These are phyloP conservation scores for Notodonta dromedarius DNA, from an alignment of 2,888 invertebrate genomes.

Conservation along the genomic window DNA sequence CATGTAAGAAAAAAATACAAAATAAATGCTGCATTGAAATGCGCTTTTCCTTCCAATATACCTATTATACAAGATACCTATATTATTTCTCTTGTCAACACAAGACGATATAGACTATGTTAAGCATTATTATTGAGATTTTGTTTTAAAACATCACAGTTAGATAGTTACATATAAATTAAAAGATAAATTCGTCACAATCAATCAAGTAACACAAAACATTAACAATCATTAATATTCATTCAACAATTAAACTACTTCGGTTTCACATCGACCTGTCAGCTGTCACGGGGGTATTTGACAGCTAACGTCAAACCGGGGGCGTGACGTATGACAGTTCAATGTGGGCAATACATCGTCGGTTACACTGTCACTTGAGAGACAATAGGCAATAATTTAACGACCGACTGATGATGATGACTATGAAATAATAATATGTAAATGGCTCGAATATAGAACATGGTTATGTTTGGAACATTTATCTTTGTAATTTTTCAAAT, in stretches of 20 bases:
- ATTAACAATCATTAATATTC: constrained; percentile 2
- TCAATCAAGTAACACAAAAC: background rate
- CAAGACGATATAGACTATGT: too few species aligned
- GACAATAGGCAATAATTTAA: constrained; percentile 3
- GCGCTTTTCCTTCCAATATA: too few species aligned
- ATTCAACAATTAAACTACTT: constrained; percentile 11
- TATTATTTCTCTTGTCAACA: too few species aligned
- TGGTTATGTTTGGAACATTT: too few species aligned
- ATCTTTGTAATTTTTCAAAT: too few species aligned
- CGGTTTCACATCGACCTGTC: constrained; percentile 7
- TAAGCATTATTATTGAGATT: too few species aligned
- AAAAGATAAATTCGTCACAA: background rate
- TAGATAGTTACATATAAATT: too few species aligned
- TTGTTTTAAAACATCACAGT: too few species aligned
- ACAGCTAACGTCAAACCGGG: constrained; percentile 1
- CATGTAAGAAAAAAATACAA: too few species aligned
- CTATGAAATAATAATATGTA: background rate
- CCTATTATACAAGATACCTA: too few species aligned
- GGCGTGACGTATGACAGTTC: background rate
- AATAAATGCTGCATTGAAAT: too few species aligned
- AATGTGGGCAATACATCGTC: background rate
- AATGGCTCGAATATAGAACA: background rate
- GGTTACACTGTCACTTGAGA: background rate
- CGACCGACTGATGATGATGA: background rate
- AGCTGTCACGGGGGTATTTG: background rate